Evolutionary conservation across 2,888 invertebrate genomes (phyloP).

Genomic region (Dasypolia templi): DNA sequence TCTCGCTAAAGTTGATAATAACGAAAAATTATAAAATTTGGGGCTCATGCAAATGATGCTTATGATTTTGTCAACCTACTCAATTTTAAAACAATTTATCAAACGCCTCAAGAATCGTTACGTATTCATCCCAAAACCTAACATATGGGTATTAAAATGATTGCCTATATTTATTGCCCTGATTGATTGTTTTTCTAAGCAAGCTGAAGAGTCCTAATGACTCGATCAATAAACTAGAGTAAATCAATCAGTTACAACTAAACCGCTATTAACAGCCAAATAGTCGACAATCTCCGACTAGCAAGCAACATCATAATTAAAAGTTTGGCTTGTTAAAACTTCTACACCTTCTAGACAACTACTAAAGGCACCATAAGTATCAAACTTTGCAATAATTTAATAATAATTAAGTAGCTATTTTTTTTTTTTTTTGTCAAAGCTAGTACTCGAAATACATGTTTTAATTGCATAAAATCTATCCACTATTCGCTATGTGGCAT

Average conservation of each 20-base stretch:
- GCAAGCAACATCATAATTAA: constrained; percentile 39
- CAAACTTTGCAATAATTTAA: background rate
- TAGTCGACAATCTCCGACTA: constrained; percentile 25
- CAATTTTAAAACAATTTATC: background rate
- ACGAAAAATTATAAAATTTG: constrained; percentile 44
- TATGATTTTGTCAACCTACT: constrained; percentile 2
- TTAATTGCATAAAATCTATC: constrained; percentile 40
- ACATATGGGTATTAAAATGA: background rate
- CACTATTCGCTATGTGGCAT: constrained; percentile 16
- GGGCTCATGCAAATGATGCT: constrained; percentile 25
- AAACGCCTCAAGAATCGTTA: background rate
- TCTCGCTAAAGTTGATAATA: constrained; percentile 55
- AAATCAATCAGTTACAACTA: constrained; percentile 51
- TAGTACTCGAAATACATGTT: too few relatives aligned
- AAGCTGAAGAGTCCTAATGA: constrained; percentile 27
- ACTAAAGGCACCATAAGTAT: constrained; percentile 1
- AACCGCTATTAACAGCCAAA: constrained; percentile 45
- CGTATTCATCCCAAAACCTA: background rate
- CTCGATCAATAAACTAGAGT: constrained; percentile 46
- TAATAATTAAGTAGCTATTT: background rate
- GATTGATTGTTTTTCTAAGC: constrained; percentile 13
- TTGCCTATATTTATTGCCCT: background rate
- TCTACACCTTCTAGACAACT: constrained; percentile 14
- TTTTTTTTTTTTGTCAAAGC: too few relatives aligned
- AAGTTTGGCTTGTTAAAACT: constrained; percentile 49